Conservation (phyloP, 2,113 vertebrate genomes). For the Tauraco erythrolophus region DNA sequence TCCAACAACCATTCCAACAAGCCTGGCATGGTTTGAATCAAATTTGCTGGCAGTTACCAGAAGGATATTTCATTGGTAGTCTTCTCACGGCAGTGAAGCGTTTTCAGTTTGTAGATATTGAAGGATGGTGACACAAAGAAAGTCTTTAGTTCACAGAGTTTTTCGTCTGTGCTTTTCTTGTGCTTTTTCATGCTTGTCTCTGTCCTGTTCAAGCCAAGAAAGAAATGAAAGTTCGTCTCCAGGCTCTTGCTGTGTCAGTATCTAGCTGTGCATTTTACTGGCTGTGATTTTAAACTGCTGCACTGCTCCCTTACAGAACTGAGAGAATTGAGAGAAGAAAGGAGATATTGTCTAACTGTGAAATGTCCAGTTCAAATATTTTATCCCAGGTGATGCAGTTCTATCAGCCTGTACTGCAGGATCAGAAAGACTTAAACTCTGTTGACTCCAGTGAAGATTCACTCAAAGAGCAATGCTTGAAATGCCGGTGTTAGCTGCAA, state of each 20-base stretch:
- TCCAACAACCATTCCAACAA: neutral
- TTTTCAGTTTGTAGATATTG: neutral
- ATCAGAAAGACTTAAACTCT: neutral
- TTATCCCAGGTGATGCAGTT: neutral
- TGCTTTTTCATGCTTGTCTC: neutral
- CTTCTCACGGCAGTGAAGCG: neutral
- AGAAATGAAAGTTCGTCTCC: neutral
- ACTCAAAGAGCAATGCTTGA: neutral
- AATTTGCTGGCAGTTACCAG: neutral
- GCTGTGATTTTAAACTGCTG: neutral
- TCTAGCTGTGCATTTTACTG: neutral
- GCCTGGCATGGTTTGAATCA: slow-evolving; percentile 23
- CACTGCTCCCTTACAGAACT: neutral
- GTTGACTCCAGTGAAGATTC: neutral
- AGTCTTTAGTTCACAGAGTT: neutral
- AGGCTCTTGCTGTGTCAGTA: neutral
- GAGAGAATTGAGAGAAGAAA: neutral
- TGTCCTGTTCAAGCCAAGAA: neutral
- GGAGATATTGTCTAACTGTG: neutral
- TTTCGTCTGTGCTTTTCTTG: neutral
- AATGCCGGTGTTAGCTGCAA: neutral
- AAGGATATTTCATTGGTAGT: slow-evolving; percentile 11
- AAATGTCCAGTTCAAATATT: neutral
- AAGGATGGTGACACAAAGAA: neutral
- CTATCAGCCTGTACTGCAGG: neutral